Conservation (phyloP, 1,140 invertebrate species). For the Brachionus rubens region DNA sequence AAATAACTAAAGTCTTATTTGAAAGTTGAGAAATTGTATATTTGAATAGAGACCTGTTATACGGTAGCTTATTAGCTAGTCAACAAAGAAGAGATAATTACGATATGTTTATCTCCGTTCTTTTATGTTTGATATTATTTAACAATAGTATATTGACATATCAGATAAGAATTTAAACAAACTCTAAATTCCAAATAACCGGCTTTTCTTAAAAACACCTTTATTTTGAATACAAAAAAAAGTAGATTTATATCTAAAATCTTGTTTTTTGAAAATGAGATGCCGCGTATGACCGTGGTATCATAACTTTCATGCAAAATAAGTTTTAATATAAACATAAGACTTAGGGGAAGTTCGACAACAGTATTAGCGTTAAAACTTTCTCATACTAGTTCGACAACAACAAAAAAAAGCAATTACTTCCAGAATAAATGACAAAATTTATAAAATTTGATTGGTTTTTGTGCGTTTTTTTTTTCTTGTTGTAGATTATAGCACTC, state of each 20-base stretch:
- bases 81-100: background rate
- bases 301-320: too few relatives aligned
- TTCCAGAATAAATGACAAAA: constrained; percentile 38
- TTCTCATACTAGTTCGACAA: background rate
- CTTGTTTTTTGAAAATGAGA: too few relatives aligned
- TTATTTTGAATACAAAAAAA: too few relatives aligned
- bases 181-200: background rate
- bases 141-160: constrained; percentile 9
- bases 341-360: too few relatives aligned
- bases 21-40: background rate
- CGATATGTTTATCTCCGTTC: constrained; percentile 11
- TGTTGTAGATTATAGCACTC: constrained; percentile 34
- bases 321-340: too few relatives aligned
- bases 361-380: background rate
- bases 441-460: constrained; percentile 35
- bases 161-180: constrained; percentile 2
- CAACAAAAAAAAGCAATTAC: constrained; percentile 31
- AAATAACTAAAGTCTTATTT: background rate
- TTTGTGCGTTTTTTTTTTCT: too few relatives aligned
- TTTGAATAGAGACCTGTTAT: constrained; percentile 38
- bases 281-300: too few relatives aligned
- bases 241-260: too few relatives aligned
- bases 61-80: constrained; percentile 4
- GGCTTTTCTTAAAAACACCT: background rate
- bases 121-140: background rate